Evolutionary conservation across 37 sponge, comb jelly and placozoan species (phyloP).

Genomic region (Bolinopsis microptera): DNA sequence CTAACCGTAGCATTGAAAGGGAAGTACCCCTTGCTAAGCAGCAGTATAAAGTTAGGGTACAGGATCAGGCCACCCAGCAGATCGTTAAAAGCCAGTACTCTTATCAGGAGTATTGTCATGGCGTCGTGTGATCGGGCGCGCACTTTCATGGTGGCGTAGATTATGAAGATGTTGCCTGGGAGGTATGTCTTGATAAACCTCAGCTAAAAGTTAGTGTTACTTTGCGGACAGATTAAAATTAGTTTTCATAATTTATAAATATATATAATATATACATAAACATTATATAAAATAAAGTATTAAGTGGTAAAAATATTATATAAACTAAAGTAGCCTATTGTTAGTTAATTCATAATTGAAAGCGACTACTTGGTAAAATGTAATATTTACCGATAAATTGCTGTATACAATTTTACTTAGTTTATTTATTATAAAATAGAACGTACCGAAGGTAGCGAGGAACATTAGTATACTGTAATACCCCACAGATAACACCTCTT

Average conservation of each 20-base stretch:
- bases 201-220: too few species aligned
- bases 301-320: too few species aligned
- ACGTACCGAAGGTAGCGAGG: not conserved
- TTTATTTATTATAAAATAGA: too few species aligned
- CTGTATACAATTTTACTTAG: too few species aligned
- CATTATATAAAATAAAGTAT: too few species aligned
- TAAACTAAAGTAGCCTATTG: too few species aligned
- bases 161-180: not conserved
- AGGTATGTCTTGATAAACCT: not conserved
- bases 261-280: too few species aligned
- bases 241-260: too few species aligned
- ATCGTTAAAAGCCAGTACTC: not conserved
- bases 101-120: not conserved
- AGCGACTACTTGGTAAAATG: too few species aligned
- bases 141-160: not conserved
- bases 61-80: not conserved
- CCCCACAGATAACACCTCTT: not conserved
- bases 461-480: not conserved
- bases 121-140: not conserved
- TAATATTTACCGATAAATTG: too few species aligned
- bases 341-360: too few species aligned
- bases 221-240: too few species aligned
- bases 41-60: constrained; percentile 2
- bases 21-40: not conserved
- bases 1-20: not conserved